Percentiles rank a stretch among this genome's conserved stretches.
These are phyloP conservation scores for Cotesia vestalis DNA, from an alignment of 1,140 invertebrate genomes.

Conservation along the genomic window DNA sequence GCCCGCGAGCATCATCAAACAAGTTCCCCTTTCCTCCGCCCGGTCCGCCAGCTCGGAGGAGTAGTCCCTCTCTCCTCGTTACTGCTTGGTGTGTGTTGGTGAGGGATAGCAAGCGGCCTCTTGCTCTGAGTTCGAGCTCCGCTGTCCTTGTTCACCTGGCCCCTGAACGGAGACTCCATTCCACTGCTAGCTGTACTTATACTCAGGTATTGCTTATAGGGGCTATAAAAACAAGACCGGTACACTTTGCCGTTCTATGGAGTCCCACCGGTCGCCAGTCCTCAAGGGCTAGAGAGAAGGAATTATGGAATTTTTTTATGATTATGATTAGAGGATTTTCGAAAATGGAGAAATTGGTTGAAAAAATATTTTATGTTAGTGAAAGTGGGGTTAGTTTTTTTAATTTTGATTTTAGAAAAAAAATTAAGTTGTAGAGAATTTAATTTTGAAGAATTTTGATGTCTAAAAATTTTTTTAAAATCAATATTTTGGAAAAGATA, in stretches of 20 bases:
- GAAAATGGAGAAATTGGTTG: too few species aligned
- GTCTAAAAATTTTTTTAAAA: too few species aligned
- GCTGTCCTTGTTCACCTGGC: constrained; percentile 48
- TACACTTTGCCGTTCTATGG: constrained; percentile 62
- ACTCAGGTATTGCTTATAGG: constrained; percentile 38
- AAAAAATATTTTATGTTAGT: too few species aligned
- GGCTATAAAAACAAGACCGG: constrained; percentile 67
- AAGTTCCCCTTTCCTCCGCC: not conserved
- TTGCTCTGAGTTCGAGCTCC: constrained; percentile 36
- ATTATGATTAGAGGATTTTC: too few species aligned
- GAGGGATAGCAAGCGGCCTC: constrained; percentile 8
- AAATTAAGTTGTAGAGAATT: too few species aligned
- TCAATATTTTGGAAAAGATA: too few species aligned
- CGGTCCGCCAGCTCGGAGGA: constrained; percentile 40
- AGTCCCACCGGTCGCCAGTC: constrained; percentile 53
- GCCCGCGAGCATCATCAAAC: constrained; percentile 43
- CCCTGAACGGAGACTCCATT: constrained; percentile 21
- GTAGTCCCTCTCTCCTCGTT: constrained; percentile 38
- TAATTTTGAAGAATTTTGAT: too few species aligned
- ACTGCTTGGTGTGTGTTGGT: not conserved
- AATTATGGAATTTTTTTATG: too few species aligned
- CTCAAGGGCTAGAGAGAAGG: too few species aligned
- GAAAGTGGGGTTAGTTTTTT: too few species aligned
- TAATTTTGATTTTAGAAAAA: too few species aligned
- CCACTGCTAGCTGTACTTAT: constrained; percentile 44